phyloP scores from a whole-genome alignment of 2,113 vertebrate species.

The Hiodon alosoides region DNA sequence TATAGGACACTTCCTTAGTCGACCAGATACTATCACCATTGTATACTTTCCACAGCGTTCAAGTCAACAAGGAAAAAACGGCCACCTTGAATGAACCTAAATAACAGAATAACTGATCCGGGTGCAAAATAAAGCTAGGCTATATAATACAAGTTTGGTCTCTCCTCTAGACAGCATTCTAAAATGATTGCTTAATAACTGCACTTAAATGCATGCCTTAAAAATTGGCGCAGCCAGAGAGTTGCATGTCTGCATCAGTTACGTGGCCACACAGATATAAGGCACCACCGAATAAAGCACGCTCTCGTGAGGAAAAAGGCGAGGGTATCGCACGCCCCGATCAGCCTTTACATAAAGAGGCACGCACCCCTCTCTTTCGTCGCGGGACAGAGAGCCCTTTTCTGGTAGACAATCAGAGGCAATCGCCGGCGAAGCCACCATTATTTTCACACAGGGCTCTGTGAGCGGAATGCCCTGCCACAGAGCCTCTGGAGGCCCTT shows the following conservation, averaged over 20 bases:
- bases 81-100: too few relatives aligned
- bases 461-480: conserved; percentile 43
- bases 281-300: conserved; percentile 19
- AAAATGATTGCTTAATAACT: conserved; percentile 40
- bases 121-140: background rate
- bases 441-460: conserved; percentile 20
- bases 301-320: conserved; percentile 31
- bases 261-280: conserved; percentile 20
- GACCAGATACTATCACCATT: too few relatives aligned
- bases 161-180: conserved; percentile 1
- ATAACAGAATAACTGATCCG: too few relatives aligned
- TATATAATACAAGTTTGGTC: background rate
- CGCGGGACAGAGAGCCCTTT: conserved; percentile 18
- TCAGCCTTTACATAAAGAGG: conserved; percentile 35
- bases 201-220: conserved; percentile 37
- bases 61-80: too few relatives aligned
- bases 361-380: conserved; percentile 6
- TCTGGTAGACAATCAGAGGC: conserved; percentile 27
- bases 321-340: conserved; percentile 41
- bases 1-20: too few relatives aligned
- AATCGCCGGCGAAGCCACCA: conserved; percentile 32
- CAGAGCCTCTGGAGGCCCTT: conserved; percentile 31
- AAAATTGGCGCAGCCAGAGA: conserved; percentile 53
- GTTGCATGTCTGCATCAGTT: conserved; percentile 57
- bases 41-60: too few relatives aligned